Base-by-base conservation (phyloP, 2,113 vertebrate species). In the rabbit (Oryctolagus cuniculus) region DNA sequence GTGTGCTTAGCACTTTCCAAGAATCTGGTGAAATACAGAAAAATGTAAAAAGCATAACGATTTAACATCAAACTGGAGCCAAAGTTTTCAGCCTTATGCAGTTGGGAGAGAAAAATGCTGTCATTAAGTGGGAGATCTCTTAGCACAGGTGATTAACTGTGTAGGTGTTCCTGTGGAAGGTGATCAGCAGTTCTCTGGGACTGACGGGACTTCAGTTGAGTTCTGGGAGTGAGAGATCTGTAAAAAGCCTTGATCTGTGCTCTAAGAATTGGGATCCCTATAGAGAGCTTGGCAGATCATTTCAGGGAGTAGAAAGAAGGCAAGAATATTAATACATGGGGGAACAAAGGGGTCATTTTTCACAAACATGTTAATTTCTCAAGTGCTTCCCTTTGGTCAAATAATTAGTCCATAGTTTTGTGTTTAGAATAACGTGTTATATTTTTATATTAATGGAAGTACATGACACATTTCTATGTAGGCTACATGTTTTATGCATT, bases 371-470 rank as follows among this genome's bases (percentile, higher is more conserved):
- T 66, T 92, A 24, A 87, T 81, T 83, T 94, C 16, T 75, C 29
- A 38, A 70, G 58, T 69, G 79, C 61, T 49, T 88, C 64, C 25
- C 13, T 93, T 91, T 27, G 7, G 53, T 53, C 84, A 84, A 69
- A 70, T 83, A 66, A 72, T 49, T 19, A 88, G 63, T 53, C 27
- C 70, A 81, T 75, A 31, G 29, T 17, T 90, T 51, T 84, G 29
- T 51, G 95, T 91, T 72, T 90, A 79, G 49, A 87, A 70, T 38
- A 29, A 73, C 87, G 24, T 73, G 10, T 79, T 38, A 69, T 38
- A 78, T n/a, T 58, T 92, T 69, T 81, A 17, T 93, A 51, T 88
- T 38, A 10, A 38, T 93, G 49, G 51, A 83, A 75, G 29, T 90
- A 80, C 27, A 73, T 55, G n/a, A 55, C 27, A 55, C 36, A 66